phyloP scores from a whole-genome alignment of 2,888 invertebrate genomes.

The Ectemnius cavifrons region DNA sequence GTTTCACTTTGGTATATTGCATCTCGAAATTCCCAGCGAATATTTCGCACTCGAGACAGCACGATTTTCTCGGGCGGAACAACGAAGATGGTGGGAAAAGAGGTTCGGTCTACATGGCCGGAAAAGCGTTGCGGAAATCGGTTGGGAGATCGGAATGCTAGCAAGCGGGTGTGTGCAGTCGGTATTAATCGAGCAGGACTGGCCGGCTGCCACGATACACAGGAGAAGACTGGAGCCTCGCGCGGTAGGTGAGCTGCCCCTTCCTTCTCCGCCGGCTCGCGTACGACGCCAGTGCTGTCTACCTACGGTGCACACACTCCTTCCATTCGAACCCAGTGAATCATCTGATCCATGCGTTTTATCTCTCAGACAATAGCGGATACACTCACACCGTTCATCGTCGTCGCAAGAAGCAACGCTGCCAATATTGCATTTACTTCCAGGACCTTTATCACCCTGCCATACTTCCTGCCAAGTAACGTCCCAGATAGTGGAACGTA shows the following conservation, averaged over 20 bases:
- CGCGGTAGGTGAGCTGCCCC: conserved; percentile 61
- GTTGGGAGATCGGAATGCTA: conserved; percentile 54
- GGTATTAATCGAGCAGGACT: conserved; percentile 61
- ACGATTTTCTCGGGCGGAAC: no score
- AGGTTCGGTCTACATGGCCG: conserved; percentile 11
- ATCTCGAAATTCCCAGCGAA: no score
- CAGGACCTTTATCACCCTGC: no score
- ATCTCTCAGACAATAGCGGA: not conserved
- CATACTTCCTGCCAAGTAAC: no score
- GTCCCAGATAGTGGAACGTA: no score
- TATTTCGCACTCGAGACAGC: no score
- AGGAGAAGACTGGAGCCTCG: conserved; percentile 69
- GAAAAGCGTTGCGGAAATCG: conserved; percentile 33
- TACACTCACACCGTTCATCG: no score
- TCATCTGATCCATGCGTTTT: not conserved
- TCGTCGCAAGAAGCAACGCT: no score
- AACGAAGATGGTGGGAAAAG: no score
- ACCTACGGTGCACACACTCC: not conserved
- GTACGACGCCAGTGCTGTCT: conserved; percentile 50
- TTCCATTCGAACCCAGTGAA: not conserved
- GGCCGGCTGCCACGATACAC: conserved; percentile 66
- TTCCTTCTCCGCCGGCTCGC: conserved; percentile 52
- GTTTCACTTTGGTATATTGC: no score
- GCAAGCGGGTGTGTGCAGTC: conserved; percentile 59
- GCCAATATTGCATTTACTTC: no score